Evolutionary conservation across 2,113 vertebrate species (phyloP).

Genomic region (Antechinus stuartii): DNA sequence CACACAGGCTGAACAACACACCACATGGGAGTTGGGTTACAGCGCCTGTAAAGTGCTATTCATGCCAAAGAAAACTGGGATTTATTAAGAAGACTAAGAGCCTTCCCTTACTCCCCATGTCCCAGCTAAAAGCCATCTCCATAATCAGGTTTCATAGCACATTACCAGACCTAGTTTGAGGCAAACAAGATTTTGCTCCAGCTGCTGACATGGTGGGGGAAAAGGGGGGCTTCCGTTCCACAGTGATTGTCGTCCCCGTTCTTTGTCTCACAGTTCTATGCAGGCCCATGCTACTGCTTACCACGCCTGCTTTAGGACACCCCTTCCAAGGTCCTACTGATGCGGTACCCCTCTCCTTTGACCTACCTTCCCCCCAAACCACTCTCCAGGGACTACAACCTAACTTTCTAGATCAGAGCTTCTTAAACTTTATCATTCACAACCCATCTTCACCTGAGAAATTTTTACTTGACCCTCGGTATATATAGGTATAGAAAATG

Average conservation of each 20-base stretch:
- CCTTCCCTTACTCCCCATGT: background rate
- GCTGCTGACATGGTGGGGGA: background rate
- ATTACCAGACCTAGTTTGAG: background rate
- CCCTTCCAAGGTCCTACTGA: background rate
- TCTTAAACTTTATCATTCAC: no score
- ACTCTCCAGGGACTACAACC: background rate
- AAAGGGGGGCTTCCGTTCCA: background rate
- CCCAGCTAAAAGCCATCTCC: background rate
- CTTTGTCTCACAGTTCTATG: background rate
- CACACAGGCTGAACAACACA: slow-evolving; percentile 14
- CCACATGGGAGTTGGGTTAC: background rate
- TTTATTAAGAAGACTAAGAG: slow-evolving; percentile 51
- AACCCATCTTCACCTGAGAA: no score
- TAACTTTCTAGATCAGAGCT: background rate
- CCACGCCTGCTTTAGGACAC: background rate
- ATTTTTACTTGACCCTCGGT: no score
- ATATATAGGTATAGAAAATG: no score
- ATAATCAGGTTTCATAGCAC: slow-evolving; percentile 4
- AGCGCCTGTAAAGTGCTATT: background rate
- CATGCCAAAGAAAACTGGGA: background rate
- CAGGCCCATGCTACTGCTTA: background rate
- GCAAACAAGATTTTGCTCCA: background rate
- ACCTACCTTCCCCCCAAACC: background rate
- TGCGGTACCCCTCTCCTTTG: background rate
- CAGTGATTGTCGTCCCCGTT: background rate